Evolutionary conservation across 2,113 vertebrate genomes (phyloP), one percentile per base, ranked within the genome.

Genomic region (Chauna torquata): DNA sequence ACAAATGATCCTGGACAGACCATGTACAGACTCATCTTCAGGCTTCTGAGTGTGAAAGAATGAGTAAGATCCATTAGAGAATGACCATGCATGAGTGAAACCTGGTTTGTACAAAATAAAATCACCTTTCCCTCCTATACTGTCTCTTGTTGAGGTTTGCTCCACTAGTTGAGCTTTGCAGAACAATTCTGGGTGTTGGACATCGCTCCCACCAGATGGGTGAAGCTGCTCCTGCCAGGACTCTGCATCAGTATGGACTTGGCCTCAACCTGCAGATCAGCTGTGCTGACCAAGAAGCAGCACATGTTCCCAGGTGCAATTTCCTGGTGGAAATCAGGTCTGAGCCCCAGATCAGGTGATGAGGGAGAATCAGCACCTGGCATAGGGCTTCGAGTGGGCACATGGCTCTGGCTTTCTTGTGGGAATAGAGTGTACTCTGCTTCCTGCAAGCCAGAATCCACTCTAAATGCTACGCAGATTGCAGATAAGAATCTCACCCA

Each of bases 201-300:
- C 16, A 4, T 9, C 1, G 1, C 25, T 81, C 27, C 18, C 34
- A 77, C 6, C 34, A 30, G 24, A 17, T 0, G 1, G 17, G 68
- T 24, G 32, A 81, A 61, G 44, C 17, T 1, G 1, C 32, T 74
- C 11, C 13, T 76, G 36, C 49, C 62, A 76, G 44, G 36, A 55
- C 57, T n/a, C 34, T 27, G 16, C 11, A 0, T n/a, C 34, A 19
- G 16, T 9, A 0, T 40, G 1, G 1, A 9, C 55, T 76, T 65
- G 34, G 27, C 15, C 19, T 54, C 8, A 0, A 25, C 0, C 4
- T 38, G 16, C 13, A 55, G 7, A 36, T 65, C 0, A 0, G 3
- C 44, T 61, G 44, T 0, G 0, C 54, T 74, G 49, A 8, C 23
- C 66, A 23, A 58, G 28, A 6, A 72, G 25, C n/a, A 54, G 20